Conservation (phyloP, 2,113 vertebrate species). For the Xyrauchen texanus region DNA sequence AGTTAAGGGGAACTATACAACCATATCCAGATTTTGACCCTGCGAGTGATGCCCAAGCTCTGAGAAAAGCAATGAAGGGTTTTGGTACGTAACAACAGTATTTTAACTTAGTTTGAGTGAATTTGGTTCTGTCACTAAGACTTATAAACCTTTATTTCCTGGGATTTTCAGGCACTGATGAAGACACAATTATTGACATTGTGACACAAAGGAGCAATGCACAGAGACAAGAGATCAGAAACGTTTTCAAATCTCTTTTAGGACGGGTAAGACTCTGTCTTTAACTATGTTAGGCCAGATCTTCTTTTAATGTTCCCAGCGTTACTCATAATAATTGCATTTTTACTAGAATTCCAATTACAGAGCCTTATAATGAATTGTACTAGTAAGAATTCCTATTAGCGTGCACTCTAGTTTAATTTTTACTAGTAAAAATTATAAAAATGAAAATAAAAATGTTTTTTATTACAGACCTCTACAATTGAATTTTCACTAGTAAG, state of each 20-base stretch:
- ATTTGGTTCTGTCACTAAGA: background rate
- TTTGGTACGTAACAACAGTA: slow-evolving; percentile 75
- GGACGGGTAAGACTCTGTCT: slow-evolving; percentile 80
- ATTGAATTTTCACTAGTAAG: no score
- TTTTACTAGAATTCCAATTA: no score
- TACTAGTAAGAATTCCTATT: no score
- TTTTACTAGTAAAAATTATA: no score
- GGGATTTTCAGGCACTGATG: slow-evolving; percentile 82
- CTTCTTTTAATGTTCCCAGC: no score
- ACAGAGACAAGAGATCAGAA: slow-evolving; percentile 90
- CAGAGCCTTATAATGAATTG: no score
- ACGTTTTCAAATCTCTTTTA: slow-evolving; percentile 90
- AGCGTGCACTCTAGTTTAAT: no score
- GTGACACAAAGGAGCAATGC: slow-evolving; percentile 83
- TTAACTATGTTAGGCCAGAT: no score
- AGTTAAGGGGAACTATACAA: slow-evolving; percentile 84
- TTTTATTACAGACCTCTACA: no score
- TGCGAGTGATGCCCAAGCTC: slow-evolving; percentile 83
- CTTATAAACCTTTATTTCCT: background rate
- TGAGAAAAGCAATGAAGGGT: slow-evolving; percentile 97
- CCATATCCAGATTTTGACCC: slow-evolving; percentile 76
- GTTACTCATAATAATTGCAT: no score
- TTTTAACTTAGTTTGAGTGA: background rate
- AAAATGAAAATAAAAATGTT: no score
- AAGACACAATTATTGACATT: slow-evolving; percentile 89